Evolutionary conservation across 2,113 vertebrate species (phyloP), one percentile per base, ranked within the genome.

Genomic region (Aix galericulata): DNA sequence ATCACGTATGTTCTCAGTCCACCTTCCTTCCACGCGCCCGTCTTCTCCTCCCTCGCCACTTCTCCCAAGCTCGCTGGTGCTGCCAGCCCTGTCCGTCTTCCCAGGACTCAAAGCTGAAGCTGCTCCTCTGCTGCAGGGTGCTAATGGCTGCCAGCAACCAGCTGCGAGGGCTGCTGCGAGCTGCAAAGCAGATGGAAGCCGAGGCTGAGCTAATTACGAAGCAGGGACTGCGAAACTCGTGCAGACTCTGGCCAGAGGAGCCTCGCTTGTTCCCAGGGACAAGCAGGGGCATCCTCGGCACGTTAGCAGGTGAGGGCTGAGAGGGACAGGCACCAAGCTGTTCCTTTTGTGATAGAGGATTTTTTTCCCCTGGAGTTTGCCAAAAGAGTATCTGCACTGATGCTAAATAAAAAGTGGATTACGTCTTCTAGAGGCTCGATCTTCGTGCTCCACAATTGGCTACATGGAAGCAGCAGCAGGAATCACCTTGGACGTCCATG

Each of bases 111-210:
- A 53, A 91, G 76, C 52, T 74, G 46, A 90, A 86, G 80, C 73
- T 81, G n/a, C 31, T 90, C 60, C 64, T 42, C 26, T 72, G 74
- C 84, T 93, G 84, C 56, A 85, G 93, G 81, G 71, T 38, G 71
- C 42, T 48, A 87, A 86, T 36, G 80, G 83, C 91, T 83, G 86
- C 91, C 92, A 93, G 56, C 38, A 91, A 34, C 84, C 87, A 91
- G 92, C 80, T 77, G 69, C 32, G 46, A 50, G 18, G 22, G 68
- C 60, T 0, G 3, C 68, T 78, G 76, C 0, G 0, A 88, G 71
- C 73, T 67, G 52, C 85, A 74, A 86, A 77, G 55, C 83, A 92
- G 83, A 80, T 68, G 86, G 88, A 86, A 83, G 60, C 34, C 60
- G 77, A 78, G 46, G 80, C 75, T 40, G 27, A 63, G 80, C 29